Evolutionary conservation across 2,797 vertebrate genomes (phyloP).

Genomic region (Hydrocynus forskahlii): DNA sequence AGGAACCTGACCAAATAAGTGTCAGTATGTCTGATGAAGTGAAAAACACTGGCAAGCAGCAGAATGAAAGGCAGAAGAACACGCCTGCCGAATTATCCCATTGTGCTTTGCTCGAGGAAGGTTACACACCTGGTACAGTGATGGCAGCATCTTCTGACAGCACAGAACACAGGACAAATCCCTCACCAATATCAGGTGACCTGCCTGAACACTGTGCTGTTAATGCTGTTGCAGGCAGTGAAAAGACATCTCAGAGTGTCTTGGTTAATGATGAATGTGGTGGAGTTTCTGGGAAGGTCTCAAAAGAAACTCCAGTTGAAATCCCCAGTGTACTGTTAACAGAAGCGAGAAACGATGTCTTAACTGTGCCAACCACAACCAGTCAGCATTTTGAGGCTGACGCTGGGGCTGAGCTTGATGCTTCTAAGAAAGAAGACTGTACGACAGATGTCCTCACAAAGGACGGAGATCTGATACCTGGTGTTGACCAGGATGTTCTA

Average conservation of each 20-base stretch:
- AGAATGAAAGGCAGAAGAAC: conserved; percentile 24
- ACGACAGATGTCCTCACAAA: background rate
- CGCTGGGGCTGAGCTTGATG: conserved; percentile 23
- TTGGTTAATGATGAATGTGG: conserved; percentile 10
- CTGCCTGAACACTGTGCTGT: conserved; percentile 56
- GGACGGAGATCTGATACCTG: conserved; percentile 7
- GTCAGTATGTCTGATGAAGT: conserved; percentile 8
- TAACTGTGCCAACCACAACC: conserved; percentile 29
- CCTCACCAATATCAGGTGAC: conserved; percentile 61
- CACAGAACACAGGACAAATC: conserved; percentile 4
- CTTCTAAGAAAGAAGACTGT: conserved; percentile 28
- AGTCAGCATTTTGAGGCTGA: conserved; percentile 30
- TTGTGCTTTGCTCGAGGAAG: conserved; percentile 38
- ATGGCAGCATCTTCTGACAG: conserved; percentile 42
- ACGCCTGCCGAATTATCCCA: conserved; percentile 29
- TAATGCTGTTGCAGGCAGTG: conserved; percentile 20
- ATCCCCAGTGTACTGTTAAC: conserved; percentile 38
- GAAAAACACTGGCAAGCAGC: conserved; percentile 10
- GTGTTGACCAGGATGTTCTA: conserved; percentile 3
- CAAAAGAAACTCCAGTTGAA: conserved; percentile 44
- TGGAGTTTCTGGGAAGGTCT: conserved; percentile 1
- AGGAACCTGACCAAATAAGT: conserved; percentile 25
- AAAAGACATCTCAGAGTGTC: conserved; percentile 37
- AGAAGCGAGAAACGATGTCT: conserved; percentile 33
- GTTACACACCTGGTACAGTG: conserved; percentile 44